Conservation (phyloP, 2,113 vertebrate genomes). For the Pygoscelis adeliae region DNA sequence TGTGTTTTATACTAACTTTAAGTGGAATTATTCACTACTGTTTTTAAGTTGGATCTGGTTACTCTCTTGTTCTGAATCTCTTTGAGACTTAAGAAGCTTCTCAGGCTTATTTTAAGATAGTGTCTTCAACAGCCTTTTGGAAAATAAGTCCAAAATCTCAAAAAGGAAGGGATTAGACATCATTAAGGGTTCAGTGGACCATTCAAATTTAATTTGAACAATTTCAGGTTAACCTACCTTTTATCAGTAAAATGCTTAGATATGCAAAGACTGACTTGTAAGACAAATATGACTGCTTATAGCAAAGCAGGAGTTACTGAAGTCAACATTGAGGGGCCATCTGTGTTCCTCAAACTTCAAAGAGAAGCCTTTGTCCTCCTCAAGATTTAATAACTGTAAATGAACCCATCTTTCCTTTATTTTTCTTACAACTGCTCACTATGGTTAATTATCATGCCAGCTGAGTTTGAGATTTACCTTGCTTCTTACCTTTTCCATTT, state of each 20-base stretch:
- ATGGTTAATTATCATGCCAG: not conserved
- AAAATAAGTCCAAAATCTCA: not conserved
- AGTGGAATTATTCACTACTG: not conserved
- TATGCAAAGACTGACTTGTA: not conserved
- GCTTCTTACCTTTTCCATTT: constrained; percentile 16
- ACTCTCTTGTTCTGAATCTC: not conserved
- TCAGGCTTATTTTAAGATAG: not conserved
- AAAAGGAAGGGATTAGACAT: constrained; percentile 18
- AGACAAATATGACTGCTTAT: not conserved
- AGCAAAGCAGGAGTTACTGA: not conserved
- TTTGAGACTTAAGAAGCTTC: not conserved
- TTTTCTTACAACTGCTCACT: constrained; percentile 2
- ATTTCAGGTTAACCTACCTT: constrained; percentile 19
- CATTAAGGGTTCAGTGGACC: constrained; percentile 7
- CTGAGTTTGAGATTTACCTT: not conserved
- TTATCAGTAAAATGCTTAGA: not conserved
- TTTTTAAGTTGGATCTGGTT: not conserved
- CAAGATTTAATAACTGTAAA: constrained; percentile 24
- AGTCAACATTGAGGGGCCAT: not conserved
- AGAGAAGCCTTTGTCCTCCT: constrained; percentile 41
- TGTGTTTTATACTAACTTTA: not conserved
- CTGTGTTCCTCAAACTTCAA: constrained; percentile 36
- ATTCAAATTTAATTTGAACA: constrained; percentile 36
- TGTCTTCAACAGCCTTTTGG: not conserved
- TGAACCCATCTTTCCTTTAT: not conserved